These are phyloP conservation scores for Adelosebastes latens DNA, from an alignment of 2,797 vertebrate genomes.

Conservation along the genomic window DNA sequence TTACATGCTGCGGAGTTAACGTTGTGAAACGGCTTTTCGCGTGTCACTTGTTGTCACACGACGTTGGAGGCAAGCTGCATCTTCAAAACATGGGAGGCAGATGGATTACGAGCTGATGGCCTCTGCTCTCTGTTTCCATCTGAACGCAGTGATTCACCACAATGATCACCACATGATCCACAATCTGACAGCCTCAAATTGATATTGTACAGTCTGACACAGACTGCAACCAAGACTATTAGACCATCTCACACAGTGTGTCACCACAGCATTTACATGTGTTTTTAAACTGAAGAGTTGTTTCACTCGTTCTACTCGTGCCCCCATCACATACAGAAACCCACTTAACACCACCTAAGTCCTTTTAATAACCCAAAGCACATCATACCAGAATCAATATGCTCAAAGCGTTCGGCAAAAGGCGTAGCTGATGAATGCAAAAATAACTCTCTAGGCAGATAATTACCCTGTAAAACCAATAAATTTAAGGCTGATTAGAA, in stretches of 20 bases:
- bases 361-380: background rate
- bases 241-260: background rate
- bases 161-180: background rate
- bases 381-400: slow-evolving; percentile 39
- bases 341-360: background rate
- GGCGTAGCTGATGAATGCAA: slow-evolving; percentile 36
- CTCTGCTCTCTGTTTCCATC: background rate
- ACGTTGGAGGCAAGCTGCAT: background rate
- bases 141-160: background rate
- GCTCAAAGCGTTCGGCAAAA: background rate
- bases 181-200: background rate
- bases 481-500: slow-evolving; percentile 56
- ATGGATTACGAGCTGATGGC: background rate
- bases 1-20: no score
- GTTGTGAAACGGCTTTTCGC: no score
- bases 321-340: background rate
- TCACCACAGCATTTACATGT: background rate
- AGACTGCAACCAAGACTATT: background rate
- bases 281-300: background rate
- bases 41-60: no score
- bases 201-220: background rate
- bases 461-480: slow-evolving; percentile 54
- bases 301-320: background rate
- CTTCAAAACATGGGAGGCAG: background rate
- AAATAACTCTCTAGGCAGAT: slow-evolving; percentile 49